Percentiles rank a stretch among this genome's conserved stretches.
These are phyloP conservation scores for Mormyrus lacerda DNA, from an alignment of 2,113 vertebrate species.

Conservation along the genomic window DNA sequence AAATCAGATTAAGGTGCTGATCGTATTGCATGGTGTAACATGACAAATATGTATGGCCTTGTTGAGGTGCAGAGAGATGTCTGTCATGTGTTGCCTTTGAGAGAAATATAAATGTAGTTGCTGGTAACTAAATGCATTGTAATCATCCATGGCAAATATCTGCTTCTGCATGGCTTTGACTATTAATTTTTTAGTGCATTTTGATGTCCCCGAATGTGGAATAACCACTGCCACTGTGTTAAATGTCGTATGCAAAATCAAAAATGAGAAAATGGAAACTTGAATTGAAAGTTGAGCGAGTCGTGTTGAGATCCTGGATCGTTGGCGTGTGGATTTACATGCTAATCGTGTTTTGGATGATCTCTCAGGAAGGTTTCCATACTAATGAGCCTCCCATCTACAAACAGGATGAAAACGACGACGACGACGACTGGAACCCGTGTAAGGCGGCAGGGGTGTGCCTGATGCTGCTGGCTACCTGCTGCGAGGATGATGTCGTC, in stretches of 20 bases:
- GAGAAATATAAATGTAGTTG: background rate
- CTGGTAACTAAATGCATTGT: background rate
- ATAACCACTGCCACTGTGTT: background rate
- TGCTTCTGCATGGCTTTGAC: background rate
- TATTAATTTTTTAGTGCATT: background rate
- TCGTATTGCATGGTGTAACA: background rate
- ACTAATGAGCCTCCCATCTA: background rate
- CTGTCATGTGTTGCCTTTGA: background rate
- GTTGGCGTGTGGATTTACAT: background rate
- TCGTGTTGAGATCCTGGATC: background rate
- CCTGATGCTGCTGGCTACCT: conserved; percentile 94
- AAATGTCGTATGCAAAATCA: background rate
- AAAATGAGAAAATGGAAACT: background rate
- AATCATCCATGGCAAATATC: background rate
- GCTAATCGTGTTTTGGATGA: background rate
- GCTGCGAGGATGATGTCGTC: conserved; percentile 95
- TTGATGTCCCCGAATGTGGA: background rate
- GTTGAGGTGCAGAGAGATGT: background rate
- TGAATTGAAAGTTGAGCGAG: background rate
- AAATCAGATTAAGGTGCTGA: background rate
- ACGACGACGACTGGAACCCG: conserved; percentile 96
- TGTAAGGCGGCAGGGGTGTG: conserved; percentile 95
- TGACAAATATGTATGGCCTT: background rate
- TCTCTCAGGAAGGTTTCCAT: background rate
- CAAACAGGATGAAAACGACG: conserved; percentile 87